A percentile compares a stretch with the other conserved stretches of the same genome.
These are phyloP conservation scores for Caenorhabditis remanei DNA, from an alignment of 1,140 invertebrate genomes.

Conservation along the genomic window DNA sequence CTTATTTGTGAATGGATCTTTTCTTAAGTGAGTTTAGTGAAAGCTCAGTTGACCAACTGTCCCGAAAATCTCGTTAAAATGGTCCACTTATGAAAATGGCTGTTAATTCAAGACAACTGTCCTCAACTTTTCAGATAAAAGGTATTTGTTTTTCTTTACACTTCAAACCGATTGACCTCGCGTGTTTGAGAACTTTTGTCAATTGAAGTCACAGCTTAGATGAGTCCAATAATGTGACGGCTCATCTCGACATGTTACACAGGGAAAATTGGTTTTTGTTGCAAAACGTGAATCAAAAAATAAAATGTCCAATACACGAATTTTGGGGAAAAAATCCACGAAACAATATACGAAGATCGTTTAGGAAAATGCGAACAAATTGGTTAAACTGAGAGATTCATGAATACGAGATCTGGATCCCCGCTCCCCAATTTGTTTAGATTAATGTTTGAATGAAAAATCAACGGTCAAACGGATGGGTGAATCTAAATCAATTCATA, in stretches of 20 bases:
- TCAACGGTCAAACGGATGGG: constrained; percentile 27
- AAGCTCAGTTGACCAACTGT: too few species aligned
- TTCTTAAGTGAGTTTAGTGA: too few species aligned
- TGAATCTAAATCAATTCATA: constrained; percentile 45
- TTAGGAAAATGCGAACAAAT: neutral
- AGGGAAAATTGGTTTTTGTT: constrained; percentile 21
- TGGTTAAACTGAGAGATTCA: constrained; percentile 24
- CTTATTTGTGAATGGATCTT: too few species aligned
- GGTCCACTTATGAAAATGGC: neutral
- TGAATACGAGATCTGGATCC: neutral
- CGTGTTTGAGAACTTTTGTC: constrained; percentile 23
- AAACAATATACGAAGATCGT: neutral
- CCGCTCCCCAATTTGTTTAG: constrained; percentile 33
- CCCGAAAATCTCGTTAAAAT: too few species aligned
- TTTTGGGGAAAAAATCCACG: too few species aligned
- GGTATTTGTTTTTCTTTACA: constrained; percentile 39
- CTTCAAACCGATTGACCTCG: constrained; percentile 11
- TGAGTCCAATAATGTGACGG: constrained; percentile 43
- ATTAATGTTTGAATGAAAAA: constrained; percentile 41
- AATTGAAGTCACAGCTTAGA: constrained; percentile 20
- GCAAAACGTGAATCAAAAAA: neutral
- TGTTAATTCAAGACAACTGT: neutral
- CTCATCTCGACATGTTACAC: neutral
- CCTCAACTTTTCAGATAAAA: neutral
- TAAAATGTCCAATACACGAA: neutral